Conservation (phyloP, 2,113 vertebrate species). For the Platanista minor region DNA sequence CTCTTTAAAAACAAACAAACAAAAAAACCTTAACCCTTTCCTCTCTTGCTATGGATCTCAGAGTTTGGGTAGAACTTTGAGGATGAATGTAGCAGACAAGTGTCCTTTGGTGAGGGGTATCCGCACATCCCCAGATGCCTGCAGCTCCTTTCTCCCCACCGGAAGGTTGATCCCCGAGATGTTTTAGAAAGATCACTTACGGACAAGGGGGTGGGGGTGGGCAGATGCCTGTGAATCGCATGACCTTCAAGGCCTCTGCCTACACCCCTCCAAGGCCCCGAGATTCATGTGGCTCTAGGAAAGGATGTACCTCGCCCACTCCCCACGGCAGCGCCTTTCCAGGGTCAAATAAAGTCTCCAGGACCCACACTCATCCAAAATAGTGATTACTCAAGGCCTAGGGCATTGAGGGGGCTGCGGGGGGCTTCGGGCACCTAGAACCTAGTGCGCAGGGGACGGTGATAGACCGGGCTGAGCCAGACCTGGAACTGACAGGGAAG, state of each 20-base stretch:
- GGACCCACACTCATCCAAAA: neutral
- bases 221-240: neutral
- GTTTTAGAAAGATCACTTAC: neutral
- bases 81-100: neutral
- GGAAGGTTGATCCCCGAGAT: neutral
- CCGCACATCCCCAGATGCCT: neutral
- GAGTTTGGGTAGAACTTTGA: neutral
- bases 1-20: neutral
- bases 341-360: neutral
- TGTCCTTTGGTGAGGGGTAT: neutral
- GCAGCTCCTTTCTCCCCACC: neutral
- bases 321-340: neutral
- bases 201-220: neutral
- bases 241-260: neutral
- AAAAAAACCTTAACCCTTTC: neutral
- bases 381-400: neutral
- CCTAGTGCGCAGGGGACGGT: neutral
- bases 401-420: neutral
- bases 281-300: neutral
- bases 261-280: neutral
- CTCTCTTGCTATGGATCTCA: neutral
- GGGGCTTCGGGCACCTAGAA: neutral
- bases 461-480: accelerated
- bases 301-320: neutral
- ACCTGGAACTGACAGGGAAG: neutral